Base-by-base conservation (phyloP, 1,140 invertebrate genomes). In the Zeugodacus cucurbitae region DNA sequence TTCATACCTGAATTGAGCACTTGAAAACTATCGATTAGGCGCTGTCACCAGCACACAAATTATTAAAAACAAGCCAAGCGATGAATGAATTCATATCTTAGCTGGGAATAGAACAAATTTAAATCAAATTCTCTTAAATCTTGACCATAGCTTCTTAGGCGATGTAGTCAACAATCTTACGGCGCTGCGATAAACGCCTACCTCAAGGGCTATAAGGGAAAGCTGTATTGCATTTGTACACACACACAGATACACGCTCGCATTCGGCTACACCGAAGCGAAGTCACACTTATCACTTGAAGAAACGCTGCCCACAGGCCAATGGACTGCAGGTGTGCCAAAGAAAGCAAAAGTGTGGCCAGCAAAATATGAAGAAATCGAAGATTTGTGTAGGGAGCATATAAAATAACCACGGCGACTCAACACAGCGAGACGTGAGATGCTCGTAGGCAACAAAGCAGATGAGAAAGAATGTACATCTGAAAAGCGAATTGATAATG, bases 271-370 rank as follows among this genome's bases (percentile, higher is more conserved):
- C 0, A 54, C 17, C 48, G 48, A 54, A 20, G 17, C 14, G 14
- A 54, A 54, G 48, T 54, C 37, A 41, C 48, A 54, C 48, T 54
- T 54, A 54, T 20, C 48, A 11, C 48, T 54, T 54, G 20, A 54
- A 54, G 20, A 17, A 11, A 54, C 48, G 14, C 48, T 54, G 48
- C 48, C 87, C 26, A 74, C 5, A 86, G 34, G 88, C 41, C 88
- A 58, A 87, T 41, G 89, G 78, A 62, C 67, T 22, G 34, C 59
- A 58, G 67, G 70, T 89, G 59, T 59, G 17, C 86, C 91, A 92
- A 92, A 92, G 91, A 91, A 92, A 92, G 92, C 90, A 91, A 92
- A 92, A 92, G 92, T 91, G 92, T 90, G 26, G n/a, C 58, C 22
- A 62, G 22, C 78, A 88, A 29, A 57, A 34, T 2, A 87, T 54